phyloP scores from a whole-genome alignment of 2,113 vertebrate species.

The Rousettus leschenaultii region DNA sequence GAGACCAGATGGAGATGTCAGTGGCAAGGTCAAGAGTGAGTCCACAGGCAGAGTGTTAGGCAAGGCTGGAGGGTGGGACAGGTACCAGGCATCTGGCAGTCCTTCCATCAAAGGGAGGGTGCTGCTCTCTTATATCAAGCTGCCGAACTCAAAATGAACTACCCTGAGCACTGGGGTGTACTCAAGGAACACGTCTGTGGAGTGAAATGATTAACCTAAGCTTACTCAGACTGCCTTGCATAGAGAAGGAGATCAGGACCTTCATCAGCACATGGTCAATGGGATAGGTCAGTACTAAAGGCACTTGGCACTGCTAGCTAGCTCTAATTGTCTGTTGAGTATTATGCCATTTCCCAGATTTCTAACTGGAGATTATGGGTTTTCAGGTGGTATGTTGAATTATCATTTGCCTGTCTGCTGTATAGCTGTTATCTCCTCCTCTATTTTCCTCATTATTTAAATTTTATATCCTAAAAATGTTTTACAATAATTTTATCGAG shows the following conservation, averaged over 20 bases:
- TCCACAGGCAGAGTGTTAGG: background rate
- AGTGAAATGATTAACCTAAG: background rate
- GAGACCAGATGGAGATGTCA: background rate
- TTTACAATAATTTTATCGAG: background rate
- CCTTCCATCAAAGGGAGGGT: background rate
- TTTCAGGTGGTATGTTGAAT: too few relatives aligned
- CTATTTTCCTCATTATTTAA: background rate
- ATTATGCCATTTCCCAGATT: background rate
- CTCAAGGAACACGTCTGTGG: background rate
- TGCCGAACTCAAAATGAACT: background rate
- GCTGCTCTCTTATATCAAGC: background rate
- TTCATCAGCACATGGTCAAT: background rate
- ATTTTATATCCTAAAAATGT: background rate
- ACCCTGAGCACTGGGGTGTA: too few relatives aligned
- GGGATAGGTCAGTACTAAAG: background rate
- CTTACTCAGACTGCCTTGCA: background rate
- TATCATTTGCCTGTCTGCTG: background rate
- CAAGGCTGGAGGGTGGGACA: too few relatives aligned
- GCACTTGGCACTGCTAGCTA: too few relatives aligned
- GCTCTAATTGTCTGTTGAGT: background rate
- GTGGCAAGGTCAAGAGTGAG: background rate
- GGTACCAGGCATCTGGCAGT: background rate
- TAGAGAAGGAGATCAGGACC: background rate
- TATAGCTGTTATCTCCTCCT: background rate
- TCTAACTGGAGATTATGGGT: background rate